These are phyloP conservation scores for Enteromius unitaeniatus DNA, from an alignment of 2,797 vertebrate species.

Conservation along the genomic window DNA sequence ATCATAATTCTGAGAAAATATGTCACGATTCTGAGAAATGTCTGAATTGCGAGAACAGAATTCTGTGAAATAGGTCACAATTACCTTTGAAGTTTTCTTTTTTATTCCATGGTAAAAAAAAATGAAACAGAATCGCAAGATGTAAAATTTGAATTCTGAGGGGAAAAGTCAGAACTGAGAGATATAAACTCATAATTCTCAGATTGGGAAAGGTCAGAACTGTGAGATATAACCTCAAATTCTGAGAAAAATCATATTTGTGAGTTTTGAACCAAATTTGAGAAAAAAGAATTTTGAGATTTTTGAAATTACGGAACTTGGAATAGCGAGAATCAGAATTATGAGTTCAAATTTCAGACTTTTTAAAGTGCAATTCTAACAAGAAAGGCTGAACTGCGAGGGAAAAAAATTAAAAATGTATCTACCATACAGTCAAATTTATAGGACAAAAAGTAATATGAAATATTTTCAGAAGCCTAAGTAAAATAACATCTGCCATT, in stretches of 20 bases:
- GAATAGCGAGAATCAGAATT: not conserved
- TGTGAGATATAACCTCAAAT: not conserved
- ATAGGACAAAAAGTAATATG: not conserved
- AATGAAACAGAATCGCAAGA: not conserved
- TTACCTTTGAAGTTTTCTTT: not conserved
- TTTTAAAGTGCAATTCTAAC: not conserved
- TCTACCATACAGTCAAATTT: too few relatives aligned
- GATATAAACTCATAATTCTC: not conserved
- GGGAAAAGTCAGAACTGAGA: not conserved
- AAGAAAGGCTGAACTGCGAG: not conserved
- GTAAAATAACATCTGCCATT: not conserved
- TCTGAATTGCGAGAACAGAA: not conserved
- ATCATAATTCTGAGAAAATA: not conserved
- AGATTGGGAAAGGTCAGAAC: not conserved
- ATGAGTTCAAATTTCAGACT: not conserved
- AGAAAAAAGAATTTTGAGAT: not conserved
- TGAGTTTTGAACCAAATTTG: not conserved
- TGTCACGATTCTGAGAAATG: not conserved
- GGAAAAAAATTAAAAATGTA: too few relatives aligned
- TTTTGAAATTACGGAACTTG: not conserved
- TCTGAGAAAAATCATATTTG: not conserved
- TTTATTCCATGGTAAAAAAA: not conserved
- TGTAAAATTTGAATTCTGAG: not conserved
- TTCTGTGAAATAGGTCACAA: not conserved
- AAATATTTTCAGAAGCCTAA: not conserved